Conservation (phyloP, 2,888 invertebrate species). For the Ypsolopha sequella region DNA sequence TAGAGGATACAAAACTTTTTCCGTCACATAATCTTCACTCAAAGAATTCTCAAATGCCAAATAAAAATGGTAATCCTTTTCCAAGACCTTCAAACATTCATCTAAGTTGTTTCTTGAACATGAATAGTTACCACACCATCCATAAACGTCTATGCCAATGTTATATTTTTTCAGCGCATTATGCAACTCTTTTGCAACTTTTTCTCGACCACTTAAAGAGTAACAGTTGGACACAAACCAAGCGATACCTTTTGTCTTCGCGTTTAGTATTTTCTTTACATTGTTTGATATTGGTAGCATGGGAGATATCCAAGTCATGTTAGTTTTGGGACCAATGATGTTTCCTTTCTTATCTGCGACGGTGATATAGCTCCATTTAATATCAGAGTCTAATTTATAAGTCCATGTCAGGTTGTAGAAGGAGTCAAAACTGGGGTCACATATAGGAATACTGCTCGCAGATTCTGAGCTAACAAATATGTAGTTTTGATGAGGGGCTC, state of each 20-base stretch:
- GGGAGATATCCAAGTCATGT: slow-evolving; percentile 34
- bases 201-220: slow-evolving; percentile 21
- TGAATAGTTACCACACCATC: slow-evolving; percentile 34
- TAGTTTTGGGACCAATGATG: slow-evolving; percentile 39
- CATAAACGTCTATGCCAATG: slow-evolving; percentile 36
- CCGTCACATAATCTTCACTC: slow-evolving; percentile 47
- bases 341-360: slow-evolving; percentile 29
- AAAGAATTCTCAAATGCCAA: slow-evolving; percentile 47
- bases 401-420: slow-evolving; percentile 50
- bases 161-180: slow-evolving; percentile 22
- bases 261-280: slow-evolving; percentile 22
- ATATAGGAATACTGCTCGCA: slow-evolving; percentile 31
- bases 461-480: slow-evolving; percentile 52
- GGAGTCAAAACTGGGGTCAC: slow-evolving; percentile 24
- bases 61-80: slow-evolving; percentile 48
- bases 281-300: slow-evolving; percentile 24
- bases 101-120: slow-evolving; percentile 34
- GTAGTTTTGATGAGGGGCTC: slow-evolving; percentile 53
- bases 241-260: slow-evolving; percentile 40
- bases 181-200: slow-evolving; percentile 19
- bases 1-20: slow-evolving; percentile 44
- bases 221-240: slow-evolving; percentile 50
- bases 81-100: slow-evolving; percentile 33
- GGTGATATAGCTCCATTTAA: slow-evolving; percentile 29
- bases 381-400: slow-evolving; percentile 44